These are phyloP conservation scores for Lacanobia wlatinum DNA, from an alignment of 2,888 invertebrate species.

Conservation along the genomic window DNA sequence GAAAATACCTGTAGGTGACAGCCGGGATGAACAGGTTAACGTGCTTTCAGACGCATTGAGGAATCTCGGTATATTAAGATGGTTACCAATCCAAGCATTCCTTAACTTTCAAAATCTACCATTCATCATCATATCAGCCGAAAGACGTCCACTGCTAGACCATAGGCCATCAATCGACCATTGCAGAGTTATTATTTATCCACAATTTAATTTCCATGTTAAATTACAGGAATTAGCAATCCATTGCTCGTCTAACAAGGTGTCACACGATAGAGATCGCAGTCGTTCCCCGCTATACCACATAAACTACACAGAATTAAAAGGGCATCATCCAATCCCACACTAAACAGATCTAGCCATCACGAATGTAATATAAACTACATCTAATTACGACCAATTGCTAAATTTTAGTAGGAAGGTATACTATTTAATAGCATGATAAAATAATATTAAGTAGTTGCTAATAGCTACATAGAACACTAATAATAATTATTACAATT, in stretches of 20 bases:
- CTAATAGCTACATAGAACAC: constrained; percentile 27
- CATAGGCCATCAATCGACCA: too few relatives aligned
- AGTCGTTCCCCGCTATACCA: neutral
- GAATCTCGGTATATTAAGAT: too few relatives aligned
- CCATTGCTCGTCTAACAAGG: neutral
- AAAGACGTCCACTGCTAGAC: too few relatives aligned
- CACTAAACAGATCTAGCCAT: constrained; percentile 37
- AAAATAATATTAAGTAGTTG: constrained; percentile 21
- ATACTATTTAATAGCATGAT: neutral
- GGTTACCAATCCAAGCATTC: too few relatives aligned
- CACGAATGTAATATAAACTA: constrained; percentile 44
- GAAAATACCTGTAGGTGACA: too few relatives aligned
- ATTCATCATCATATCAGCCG: too few relatives aligned
- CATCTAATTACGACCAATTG: constrained; percentile 32
- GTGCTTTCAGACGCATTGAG: too few relatives aligned
- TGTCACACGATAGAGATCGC: constrained; percentile 4
- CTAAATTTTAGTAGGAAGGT: neutral
- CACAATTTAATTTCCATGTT: neutral
- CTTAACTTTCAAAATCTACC: too few relatives aligned
- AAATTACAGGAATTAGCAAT: neutral
- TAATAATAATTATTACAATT: constrained; percentile 26
- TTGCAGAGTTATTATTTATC: too few relatives aligned
- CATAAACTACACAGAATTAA: constrained; percentile 28
- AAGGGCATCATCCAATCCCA: constrained; percentile 44
- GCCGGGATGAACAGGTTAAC: too few relatives aligned